Percentiles rank a stretch among this genome's conserved stretches.
phyloP scores from a whole-genome alignment of 2,797 vertebrate genomes.

The Scolopax rusticola region DNA sequence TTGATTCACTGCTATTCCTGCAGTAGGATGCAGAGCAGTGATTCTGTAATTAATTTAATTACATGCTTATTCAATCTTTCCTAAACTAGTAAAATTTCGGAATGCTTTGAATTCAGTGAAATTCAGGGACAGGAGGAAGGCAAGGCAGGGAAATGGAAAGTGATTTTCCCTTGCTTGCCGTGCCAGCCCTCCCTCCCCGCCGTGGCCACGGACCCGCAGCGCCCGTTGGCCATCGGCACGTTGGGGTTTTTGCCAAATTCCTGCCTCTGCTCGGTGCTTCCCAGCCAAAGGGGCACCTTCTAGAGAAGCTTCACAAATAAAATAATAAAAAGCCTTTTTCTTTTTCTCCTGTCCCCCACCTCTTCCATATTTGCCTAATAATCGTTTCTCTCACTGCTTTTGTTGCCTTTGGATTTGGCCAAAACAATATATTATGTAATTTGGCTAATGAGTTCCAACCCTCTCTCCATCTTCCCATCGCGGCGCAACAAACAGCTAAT shows the following conservation, averaged over 20 bases:
- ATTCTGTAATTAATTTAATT: conserved; percentile 71
- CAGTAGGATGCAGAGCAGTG: conserved; percentile 56
- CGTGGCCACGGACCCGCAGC: accelerated
- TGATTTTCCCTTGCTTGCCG: background rate
- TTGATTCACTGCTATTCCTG: conserved; percentile 54
- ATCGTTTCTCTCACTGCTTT: background rate
- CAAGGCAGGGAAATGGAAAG: background rate
- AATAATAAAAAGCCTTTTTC: background rate
- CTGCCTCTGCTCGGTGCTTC: background rate
- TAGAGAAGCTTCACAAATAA: background rate
- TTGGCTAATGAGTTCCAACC: conserved; percentile 24
- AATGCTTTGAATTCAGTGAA: conserved; percentile 29
- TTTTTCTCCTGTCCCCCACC: background rate
- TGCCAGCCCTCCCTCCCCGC: background rate
- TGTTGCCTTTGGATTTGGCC: background rate
- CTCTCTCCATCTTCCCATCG: background rate
- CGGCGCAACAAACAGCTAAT: background rate
- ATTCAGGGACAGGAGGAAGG: conserved; percentile 2
- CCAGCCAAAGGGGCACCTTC: background rate
- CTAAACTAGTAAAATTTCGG: conserved; percentile 52
- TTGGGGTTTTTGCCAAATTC: background rate
- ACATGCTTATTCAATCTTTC: conserved; percentile 62
- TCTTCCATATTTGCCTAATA: background rate
- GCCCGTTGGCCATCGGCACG: background rate
- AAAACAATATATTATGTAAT: background rate